Evolutionary conservation across 1,140 invertebrate species (phyloP).

Genomic region (Rhysida immarginata): DNA sequence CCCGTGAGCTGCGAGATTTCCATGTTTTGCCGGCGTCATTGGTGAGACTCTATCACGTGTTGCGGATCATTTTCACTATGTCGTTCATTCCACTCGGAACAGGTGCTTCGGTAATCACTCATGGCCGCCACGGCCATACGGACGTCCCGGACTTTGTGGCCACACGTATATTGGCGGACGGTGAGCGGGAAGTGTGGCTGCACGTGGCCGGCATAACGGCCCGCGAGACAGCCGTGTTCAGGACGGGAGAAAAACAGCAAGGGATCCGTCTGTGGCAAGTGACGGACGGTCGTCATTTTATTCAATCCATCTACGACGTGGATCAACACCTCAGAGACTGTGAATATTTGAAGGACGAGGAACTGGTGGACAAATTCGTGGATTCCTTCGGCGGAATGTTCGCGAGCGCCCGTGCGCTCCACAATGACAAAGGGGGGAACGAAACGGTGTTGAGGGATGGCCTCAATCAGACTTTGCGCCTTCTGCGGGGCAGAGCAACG

Average conservation of each 20-base stretch:
- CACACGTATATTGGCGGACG: conserved; percentile 33
- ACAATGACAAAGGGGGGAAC: not conserved
- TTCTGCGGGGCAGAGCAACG: not conserved
- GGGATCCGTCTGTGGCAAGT: conserved; percentile 45
- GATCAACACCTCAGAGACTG: conserved; percentile 41
- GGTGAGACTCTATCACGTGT: no score
- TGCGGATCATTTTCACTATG: no score
- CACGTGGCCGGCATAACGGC: conserved; percentile 42
- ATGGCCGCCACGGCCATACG: not conserved
- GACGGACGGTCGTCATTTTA: conserved; percentile 43
- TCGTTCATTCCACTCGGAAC: no score
- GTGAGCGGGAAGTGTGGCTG: conserved; percentile 43
- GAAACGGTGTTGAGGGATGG: not conserved
- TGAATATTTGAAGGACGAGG: conserved; percentile 39
- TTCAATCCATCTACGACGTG: conserved; percentile 48
- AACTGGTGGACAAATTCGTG: conserved; percentile 38
- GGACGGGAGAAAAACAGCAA: not conserved
- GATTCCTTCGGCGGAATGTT: conserved; percentile 38
- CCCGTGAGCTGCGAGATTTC: no score
- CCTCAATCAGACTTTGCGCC: not conserved
- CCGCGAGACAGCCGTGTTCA: conserved; percentile 36
- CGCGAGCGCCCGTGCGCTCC: conserved; percentile 23
- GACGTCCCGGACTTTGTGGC: not conserved
- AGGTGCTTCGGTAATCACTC: no score
- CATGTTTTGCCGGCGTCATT: no score